These are phyloP conservation scores for Antrozous pallidus DNA, from an alignment of 2,797 vertebrate species.

Conservation along the genomic window DNA sequence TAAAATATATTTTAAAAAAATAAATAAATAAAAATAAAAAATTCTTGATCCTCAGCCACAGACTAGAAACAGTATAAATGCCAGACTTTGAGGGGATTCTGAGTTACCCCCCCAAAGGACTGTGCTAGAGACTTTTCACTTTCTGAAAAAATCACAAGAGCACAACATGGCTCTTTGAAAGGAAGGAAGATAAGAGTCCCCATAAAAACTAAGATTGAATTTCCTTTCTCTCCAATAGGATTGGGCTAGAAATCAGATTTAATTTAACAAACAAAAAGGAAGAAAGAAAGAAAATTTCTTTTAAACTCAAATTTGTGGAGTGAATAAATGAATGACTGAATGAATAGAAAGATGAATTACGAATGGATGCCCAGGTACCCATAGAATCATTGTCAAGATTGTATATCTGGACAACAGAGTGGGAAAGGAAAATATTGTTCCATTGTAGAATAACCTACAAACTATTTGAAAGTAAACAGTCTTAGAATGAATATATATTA, in stretches of 20 bases:
- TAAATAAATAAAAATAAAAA: conserved; percentile 38
- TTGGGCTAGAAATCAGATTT: neutral
- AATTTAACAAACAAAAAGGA: neutral
- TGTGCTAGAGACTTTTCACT: neutral
- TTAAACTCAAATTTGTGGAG: neutral
- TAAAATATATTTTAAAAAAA: too few species aligned
- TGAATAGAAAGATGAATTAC: neutral
- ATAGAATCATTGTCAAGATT: neutral
- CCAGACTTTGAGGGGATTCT: neutral
- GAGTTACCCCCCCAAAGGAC: neutral
- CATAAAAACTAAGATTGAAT: neutral
- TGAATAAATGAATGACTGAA: neutral
- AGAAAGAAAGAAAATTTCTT: neutral
- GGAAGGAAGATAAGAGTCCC: neutral
- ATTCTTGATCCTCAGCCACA: neutral
- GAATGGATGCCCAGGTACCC: neutral
- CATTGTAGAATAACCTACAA: conserved; percentile 28
- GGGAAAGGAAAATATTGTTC: neutral
- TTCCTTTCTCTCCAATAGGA: neutral
- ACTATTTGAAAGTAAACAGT: neutral
- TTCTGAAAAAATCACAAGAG: neutral
- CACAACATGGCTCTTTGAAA: too few species aligned
- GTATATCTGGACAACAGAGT: neutral
- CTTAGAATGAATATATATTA: too few species aligned
- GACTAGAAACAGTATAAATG: neutral